These are phyloP conservation scores for Pecten maximus DNA, from an alignment of 2,888 invertebrate genomes.

Conservation along the genomic window DNA sequence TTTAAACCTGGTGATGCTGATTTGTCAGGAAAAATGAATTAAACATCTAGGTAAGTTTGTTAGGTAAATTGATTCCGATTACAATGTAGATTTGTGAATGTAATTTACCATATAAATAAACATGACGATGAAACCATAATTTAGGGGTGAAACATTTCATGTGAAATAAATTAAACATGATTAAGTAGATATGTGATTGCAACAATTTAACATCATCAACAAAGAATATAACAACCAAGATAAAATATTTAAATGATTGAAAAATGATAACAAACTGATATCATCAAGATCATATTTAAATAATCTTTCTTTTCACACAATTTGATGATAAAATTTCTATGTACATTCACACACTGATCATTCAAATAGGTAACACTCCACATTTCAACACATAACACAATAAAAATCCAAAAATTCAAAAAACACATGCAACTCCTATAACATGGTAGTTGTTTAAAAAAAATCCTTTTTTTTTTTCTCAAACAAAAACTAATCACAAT, in stretches of 20 bases:
- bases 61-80: not conserved
- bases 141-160: no score
- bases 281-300: not conserved
- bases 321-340: not conserved
- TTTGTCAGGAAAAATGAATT: not conserved
- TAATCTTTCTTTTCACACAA: not conserved
- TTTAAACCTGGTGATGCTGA: not conserved
- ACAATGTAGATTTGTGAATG: not conserved
- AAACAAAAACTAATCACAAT: not conserved
- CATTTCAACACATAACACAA: not conserved
- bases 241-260: not conserved
- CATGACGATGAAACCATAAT: no score
- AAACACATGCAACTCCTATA: not conserved
- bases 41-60: not conserved
- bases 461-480: not conserved
- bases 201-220: not conserved
- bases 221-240: not conserved
- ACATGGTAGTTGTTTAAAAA: conserved; percentile 22
- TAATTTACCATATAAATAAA: no score
- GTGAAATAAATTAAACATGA: no score
- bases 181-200: not conserved
- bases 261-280: not conserved
- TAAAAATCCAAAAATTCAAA: not conserved
- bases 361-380: not conserved
- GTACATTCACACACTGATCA: not conserved